These are phyloP conservation scores for Cariama cristata DNA, from an alignment of 2,113 vertebrate genomes.

Conservation along the genomic window DNA sequence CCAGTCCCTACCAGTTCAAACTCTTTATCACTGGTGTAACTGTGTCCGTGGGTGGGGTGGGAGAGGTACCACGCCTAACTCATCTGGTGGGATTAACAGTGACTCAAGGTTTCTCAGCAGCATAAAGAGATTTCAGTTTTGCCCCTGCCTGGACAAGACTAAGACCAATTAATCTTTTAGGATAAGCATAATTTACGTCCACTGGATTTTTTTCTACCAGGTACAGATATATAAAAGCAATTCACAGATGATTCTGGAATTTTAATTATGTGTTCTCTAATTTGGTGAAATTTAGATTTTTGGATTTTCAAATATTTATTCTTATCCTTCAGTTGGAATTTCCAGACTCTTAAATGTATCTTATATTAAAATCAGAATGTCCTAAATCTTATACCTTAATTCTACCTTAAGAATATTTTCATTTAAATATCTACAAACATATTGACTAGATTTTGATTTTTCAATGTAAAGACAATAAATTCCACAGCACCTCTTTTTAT, in stretches of 20 bases:
- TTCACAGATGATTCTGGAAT: neutral
- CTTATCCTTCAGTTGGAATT: neutral
- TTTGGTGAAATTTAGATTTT: neutral
- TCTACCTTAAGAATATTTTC: conserved; percentile 21
- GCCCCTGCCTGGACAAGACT: neutral
- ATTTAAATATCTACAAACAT: neutral
- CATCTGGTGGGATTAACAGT: neutral
- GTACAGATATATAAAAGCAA: neutral
- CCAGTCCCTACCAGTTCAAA: too few relatives aligned
- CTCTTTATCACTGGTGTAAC: neutral
- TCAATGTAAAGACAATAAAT: conserved; percentile 34
- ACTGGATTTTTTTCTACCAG: neutral
- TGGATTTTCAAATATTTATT: neutral
- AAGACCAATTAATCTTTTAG: neutral
- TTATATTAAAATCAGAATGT: neutral
- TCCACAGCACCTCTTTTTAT: conserved; percentile 52
- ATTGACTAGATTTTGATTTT: conserved; percentile 25
- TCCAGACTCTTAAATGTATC: neutral
- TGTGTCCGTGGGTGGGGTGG: accelerated
- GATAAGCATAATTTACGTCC: neutral
- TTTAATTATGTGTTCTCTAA: neutral
- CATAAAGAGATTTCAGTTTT: neutral
- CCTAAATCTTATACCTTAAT: neutral
- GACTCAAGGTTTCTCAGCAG: neutral
- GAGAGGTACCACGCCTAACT: neutral